Base-by-base conservation (phyloP, 2,113 vertebrate species). In the Procavia capensis region DNA sequence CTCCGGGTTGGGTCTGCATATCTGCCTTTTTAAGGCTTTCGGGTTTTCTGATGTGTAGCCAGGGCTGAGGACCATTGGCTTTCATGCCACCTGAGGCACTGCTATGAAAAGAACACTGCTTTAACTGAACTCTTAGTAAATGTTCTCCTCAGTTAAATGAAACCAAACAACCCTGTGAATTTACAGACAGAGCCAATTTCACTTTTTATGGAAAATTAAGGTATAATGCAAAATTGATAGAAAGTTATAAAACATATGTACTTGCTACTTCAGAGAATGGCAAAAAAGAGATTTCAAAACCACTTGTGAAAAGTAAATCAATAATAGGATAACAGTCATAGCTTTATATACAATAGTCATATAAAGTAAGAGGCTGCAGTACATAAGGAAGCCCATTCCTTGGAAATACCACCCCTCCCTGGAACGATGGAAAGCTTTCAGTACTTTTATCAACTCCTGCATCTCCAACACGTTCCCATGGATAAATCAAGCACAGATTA, bases 121-220 rank as follows among this genome's bases (percentile, higher is more conserved):
- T 70, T 76, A 70, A 64, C 6, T 22, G 45, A 64, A 76, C 72
- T 9, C 89, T 80, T 78, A 63, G 16, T n/a, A 61, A 93, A 61
- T 6, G 31, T 31, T n/a, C 36, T 90, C 68, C 22, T 89, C 3
- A 0, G 10, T n/a, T 87, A 95, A 94, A 90, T 14, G 10, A 91
- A 82, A 61, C 9, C 24, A 47, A 72, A 76, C n/a, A 75, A 43
- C 1, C 68, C 1, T 78, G 13, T 19, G 41, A 36, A 89, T 78
- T 70, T 90, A 84, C 88, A 92, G 9, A 70, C 27, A 89, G 70
- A 90, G 31, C 39, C 64, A 57, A 68, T 70, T 90, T 87, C 31
- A 75, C 66, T 87, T 84, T 39, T 90, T 31, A 54, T 10, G n/a
- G 64, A 90, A 96, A 84, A 94, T 70, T 29, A 57, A 20, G 47